These are phyloP conservation scores for Cylas formicarius DNA, from an alignment of 1,140 invertebrate species.

Conservation along the genomic window DNA sequence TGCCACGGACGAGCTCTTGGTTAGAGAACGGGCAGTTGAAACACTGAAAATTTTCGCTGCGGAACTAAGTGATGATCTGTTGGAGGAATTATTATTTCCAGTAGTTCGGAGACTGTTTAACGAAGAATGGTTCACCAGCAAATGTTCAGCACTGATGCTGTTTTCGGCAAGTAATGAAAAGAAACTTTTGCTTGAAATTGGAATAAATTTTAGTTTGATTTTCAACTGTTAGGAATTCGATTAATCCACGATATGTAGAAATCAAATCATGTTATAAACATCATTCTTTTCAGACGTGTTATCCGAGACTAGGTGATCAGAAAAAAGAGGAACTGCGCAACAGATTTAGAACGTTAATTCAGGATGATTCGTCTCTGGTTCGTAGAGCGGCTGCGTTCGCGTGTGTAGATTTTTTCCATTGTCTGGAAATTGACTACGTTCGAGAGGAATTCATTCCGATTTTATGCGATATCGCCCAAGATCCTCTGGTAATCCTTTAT, in stretches of 20 bases:
- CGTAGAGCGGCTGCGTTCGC: conserved; percentile 25
- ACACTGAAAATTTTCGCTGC: conserved; percentile 24
- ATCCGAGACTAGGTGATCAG: conserved; percentile 27
- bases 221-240: not conserved
- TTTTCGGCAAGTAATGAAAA: conserved; percentile 27
- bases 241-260: not conserved
- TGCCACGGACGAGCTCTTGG: conserved; percentile 27
- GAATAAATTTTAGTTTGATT: no score
- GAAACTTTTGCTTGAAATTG: not conserved
- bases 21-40: conserved; percentile 30
- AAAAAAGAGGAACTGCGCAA: conserved; percentile 26
- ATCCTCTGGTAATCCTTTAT: conserved; percentile 31
- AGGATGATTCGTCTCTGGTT: conserved; percentile 36
- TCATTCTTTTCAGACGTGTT: conserved; percentile 29
- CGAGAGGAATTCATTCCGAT: conserved; percentile 33
- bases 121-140: conserved; percentile 34
- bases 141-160: conserved; percentile 30
- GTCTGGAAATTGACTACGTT: conserved; percentile 26
- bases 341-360: conserved; percentile 26
- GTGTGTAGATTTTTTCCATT: conserved; percentile 23
- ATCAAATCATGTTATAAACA: not conserved
- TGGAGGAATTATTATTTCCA: conserved; percentile 23
- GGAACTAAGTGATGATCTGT: conserved; percentile 19
- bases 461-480: conserved; percentile 31
- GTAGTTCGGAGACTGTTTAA: conserved; percentile 23